These are phyloP conservation scores for Drosophila pseudoananassae DNA, from an alignment of 1,140 invertebrate species.

Conservation along the genomic window DNA sequence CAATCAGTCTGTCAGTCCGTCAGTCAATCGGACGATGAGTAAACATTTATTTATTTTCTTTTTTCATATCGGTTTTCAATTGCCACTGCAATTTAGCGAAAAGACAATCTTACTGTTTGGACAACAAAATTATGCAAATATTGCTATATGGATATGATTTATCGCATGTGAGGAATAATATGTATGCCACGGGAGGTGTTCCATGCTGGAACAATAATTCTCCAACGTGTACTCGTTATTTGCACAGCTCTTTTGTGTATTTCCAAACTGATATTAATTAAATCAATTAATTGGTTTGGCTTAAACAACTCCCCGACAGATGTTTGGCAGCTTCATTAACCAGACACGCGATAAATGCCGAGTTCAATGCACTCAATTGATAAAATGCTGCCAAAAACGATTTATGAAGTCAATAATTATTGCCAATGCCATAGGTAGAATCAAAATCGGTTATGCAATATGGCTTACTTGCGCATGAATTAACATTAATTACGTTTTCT, in stretches of 20 bases:
- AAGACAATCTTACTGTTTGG: conserved; percentile 52
- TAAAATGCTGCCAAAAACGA: conserved; percentile 6
- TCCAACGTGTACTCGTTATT: conserved; percentile 41
- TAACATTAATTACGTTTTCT: conserved; percentile 30
- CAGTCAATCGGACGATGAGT: conserved; percentile 46
- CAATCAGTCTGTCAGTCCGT: conserved; percentile 32
- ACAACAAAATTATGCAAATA: conserved; percentile 58
- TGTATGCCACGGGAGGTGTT: not conserved
- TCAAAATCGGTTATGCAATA: conserved; percentile 23
- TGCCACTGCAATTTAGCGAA: conserved; percentile 42
- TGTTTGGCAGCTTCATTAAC: conserved; percentile 47
- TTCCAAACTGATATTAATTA: conserved; percentile 75
- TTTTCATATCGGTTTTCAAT: conserved; percentile 30
- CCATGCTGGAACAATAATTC: conserved; percentile 12
- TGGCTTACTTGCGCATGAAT: conserved; percentile 18
- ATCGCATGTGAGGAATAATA: conserved; percentile 23
- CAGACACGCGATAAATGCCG: conserved; percentile 32
- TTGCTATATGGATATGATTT: conserved; percentile 33
- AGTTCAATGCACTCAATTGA: conserved; percentile 29
- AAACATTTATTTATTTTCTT: conserved; percentile 48
- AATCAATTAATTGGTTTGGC: conserved; percentile 54
- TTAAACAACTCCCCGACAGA: conserved; percentile 35
- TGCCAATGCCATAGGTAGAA: conserved; percentile 1
- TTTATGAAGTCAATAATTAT: conserved; percentile 1
- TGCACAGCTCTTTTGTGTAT: conserved; percentile 44